phyloP scores from a whole-genome alignment of 2,113 vertebrate genomes.

The Ceratotherium simum region DNA sequence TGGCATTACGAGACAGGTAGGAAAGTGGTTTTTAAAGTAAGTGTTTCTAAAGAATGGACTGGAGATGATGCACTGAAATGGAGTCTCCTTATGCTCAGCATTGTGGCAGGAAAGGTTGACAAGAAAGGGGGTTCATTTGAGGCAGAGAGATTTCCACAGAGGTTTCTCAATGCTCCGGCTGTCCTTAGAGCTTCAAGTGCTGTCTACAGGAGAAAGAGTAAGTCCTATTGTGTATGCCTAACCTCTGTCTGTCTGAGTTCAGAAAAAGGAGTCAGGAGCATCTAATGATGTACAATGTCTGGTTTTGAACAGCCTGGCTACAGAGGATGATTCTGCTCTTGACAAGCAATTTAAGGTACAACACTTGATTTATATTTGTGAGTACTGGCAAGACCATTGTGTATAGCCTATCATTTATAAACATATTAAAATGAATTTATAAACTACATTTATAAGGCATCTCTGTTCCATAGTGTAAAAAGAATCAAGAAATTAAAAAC shows the following conservation, averaged over 20 bases:
- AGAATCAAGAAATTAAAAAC: too few species aligned
- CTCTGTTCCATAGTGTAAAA: not conserved
- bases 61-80: accelerated
- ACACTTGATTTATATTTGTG: not conserved
- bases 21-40: not conserved
- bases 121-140: not conserved
- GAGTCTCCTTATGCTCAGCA: accelerated
- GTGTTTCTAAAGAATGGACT: not conserved
- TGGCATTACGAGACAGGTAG: accelerated
- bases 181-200: not conserved
- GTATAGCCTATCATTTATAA: too few species aligned
- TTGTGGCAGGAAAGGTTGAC: not conserved
- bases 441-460: not conserved
- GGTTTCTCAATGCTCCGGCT: not conserved
- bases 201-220: not conserved
- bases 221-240: accelerated
- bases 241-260: too few species aligned
- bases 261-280: accelerated
- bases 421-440: not conserved
- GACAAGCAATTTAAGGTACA: not conserved
- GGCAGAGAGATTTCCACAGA: accelerated
- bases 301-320: not conserved
- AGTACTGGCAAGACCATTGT: not conserved
- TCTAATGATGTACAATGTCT: accelerated
- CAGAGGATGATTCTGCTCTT: not conserved